Evolutionary conservation across 2,888 invertebrate genomes (phyloP).

Genomic region (Drosophila greeni): DNA sequence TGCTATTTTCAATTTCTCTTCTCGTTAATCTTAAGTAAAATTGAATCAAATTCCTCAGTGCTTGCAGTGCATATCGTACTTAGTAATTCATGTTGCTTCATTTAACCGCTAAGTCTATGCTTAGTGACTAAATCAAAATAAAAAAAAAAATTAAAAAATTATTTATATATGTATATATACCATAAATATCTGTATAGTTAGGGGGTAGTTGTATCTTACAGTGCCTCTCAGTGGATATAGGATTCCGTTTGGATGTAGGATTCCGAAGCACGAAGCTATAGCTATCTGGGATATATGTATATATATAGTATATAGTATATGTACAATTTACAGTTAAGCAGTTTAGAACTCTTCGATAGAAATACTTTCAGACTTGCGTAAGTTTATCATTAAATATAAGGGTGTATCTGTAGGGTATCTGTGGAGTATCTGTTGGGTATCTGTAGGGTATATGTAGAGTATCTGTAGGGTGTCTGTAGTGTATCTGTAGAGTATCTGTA

Average conservation of each 20-base stretch:
- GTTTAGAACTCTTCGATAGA: conserved; percentile 70
- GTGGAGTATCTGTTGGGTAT: background rate
- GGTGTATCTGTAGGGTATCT: no score
- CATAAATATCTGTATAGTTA: conserved; percentile 15
- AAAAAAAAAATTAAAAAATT: background rate
- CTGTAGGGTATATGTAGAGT: conserved; percentile 2
- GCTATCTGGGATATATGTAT: conserved; percentile 1
- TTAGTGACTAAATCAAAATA: conserved; percentile 35
- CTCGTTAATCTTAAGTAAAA: conserved; percentile 70
- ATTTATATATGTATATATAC: conserved; percentile 16
- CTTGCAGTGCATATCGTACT: conserved; percentile 78
- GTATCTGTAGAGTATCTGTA: no score
- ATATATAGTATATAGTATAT: conserved; percentile 37
- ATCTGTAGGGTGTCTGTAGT: conserved; percentile 4
- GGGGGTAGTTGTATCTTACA: conserved; percentile 25
- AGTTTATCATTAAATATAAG: conserved; percentile 38
- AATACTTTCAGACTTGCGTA: conserved; percentile 68
- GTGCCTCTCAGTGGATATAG: conserved; percentile 20
- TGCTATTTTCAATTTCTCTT: conserved; percentile 54
- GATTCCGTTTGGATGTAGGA: conserved; percentile 3
- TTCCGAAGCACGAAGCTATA: conserved; percentile 25
- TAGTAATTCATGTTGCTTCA: conserved; percentile 45
- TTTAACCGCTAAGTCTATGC: conserved; percentile 24
- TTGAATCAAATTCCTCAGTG: conserved; percentile 80
- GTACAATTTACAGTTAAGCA: conserved; percentile 61